Percentiles rank a stretch among this genome's conserved stretches.
phyloP scores from a whole-genome alignment of 2,888 invertebrate genomes.

The Trissolcus japonicus region DNA sequence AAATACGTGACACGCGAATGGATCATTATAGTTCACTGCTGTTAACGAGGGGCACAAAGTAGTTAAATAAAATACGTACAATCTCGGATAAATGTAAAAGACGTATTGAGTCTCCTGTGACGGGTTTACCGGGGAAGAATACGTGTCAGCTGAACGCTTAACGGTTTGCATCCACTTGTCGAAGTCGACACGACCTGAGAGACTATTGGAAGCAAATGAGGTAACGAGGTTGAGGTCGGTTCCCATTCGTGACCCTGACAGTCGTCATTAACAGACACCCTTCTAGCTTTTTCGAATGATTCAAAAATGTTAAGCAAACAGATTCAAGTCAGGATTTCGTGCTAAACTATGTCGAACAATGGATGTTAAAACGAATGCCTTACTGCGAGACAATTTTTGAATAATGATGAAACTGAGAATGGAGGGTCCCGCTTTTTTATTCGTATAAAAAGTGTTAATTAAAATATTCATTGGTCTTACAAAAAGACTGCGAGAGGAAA shows the following conservation, averaged over 20 bases:
- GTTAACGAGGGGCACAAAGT: conserved; percentile 31
- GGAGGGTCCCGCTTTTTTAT: neutral
- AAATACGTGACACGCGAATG: conserved; percentile 45
- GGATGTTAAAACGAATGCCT: neutral
- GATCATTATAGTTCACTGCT: conserved; percentile 31
- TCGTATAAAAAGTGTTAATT: neutral
- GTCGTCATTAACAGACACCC: conserved; percentile 59
- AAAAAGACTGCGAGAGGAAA: no score
- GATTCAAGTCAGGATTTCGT: conserved; percentile 7
- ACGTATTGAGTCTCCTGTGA: conserved; percentile 47
- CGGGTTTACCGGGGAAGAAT: conserved; percentile 37
- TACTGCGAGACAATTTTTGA: neutral
- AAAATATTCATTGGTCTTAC: no score
- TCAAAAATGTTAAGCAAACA: conserved; percentile 21
- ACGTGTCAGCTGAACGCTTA: conserved; percentile 40
- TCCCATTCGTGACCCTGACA: conserved; percentile 61
- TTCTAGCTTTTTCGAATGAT: conserved; percentile 41
- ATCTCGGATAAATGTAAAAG: conserved; percentile 46
- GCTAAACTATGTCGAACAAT: neutral
- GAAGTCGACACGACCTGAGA: conserved; percentile 44
- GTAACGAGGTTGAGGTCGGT: conserved; percentile 64
- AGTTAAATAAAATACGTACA: conserved; percentile 34
- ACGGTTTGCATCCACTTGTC: conserved; percentile 62
- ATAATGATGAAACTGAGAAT: neutral
- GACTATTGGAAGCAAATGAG: conserved; percentile 56